These are phyloP conservation scores for Rhinolophus ferrumequinum DNA, from an alignment of 2,113 vertebrate species.

Conservation along the genomic window DNA sequence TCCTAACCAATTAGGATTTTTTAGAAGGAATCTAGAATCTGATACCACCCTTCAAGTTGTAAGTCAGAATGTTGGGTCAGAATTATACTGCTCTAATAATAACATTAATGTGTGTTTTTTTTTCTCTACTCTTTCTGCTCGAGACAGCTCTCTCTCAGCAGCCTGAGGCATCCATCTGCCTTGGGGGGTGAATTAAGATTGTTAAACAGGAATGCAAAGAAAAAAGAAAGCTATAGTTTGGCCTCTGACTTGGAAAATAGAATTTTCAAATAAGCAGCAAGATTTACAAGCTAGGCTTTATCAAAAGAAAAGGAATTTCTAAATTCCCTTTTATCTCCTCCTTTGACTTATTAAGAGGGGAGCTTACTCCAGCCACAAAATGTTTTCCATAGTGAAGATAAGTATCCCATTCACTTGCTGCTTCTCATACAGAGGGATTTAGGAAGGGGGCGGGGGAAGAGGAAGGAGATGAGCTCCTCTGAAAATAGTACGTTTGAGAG, in stretches of 20 bases:
- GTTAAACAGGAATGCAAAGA: not conserved
- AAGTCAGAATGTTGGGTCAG: slow-evolving; percentile 8
- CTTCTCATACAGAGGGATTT: not conserved
- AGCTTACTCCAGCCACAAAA: not conserved
- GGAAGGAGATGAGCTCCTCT: not conserved
- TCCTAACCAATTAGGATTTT: not conserved
- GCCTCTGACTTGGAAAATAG: slow-evolving; percentile 20
- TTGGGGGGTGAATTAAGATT: not conserved
- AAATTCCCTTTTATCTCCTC: not conserved
- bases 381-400: not conserved
- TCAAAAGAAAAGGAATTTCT: slow-evolving; percentile 23
- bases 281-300: slow-evolving; percentile 19
- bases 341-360: not conserved
- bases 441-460: not conserved
- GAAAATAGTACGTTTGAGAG: not conserved
- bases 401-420: not conserved
- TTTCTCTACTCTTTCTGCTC: slow-evolving; percentile 34
- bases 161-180: slow-evolving; percentile 42
- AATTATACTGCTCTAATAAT: not conserved
- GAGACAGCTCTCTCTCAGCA: not conserved
- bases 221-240: not conserved
- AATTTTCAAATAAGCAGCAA: slow-evolving; percentile 36
- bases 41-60: not conserved
- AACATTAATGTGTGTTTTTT: slow-evolving; percentile 9
- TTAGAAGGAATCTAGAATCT: slow-evolving; percentile 36